phyloP scores from a whole-genome alignment of 2,113 vertebrate genomes.

The Galemys pyrenaicus region DNA sequence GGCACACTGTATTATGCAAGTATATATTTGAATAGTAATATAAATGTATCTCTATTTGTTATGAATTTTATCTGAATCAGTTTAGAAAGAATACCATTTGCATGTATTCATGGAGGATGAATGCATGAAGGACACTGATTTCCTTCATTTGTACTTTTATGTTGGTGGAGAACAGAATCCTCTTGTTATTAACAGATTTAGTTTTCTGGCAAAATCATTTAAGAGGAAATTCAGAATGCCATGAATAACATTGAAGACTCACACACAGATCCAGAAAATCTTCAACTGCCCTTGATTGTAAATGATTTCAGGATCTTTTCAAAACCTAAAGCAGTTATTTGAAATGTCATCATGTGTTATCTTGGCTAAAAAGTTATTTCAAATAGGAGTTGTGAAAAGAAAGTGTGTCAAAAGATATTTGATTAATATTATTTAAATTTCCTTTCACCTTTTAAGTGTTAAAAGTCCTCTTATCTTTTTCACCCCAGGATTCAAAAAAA shows the following conservation, averaged over 20 bases:
- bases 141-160: conserved; percentile 46
- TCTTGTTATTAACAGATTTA: conserved; percentile 33
- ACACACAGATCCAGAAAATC: conserved; percentile 4
- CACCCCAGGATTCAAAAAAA: not conserved
- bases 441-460: not conserved
- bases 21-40: not conserved
- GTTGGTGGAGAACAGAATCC: not conserved
- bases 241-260: conserved; percentile 9
- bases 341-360: conserved; percentile 41
- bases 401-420: not conserved
- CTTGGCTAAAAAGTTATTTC: conserved; percentile 16
- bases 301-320: conserved; percentile 39
- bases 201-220: conserved; percentile 8
- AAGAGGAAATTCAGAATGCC: conserved; percentile 28
- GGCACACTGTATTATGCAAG: not conserved
- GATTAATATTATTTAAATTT: not conserved
- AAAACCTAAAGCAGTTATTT: conserved; percentile 23
- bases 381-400: not conserved
- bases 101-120: conserved; percentile 8
- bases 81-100: conserved; percentile 30
- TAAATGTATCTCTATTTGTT: conserved; percentile 16
- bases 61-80: conserved; percentile 17
- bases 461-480: not conserved
- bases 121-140: not conserved
- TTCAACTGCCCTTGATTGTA: not conserved